A percentile compares a stretch with the other conserved stretches of the same genome.
Evolutionary conservation across 2,113 vertebrate genomes (phyloP).

Genomic region (Paramormyrops kingsleyae): DNA sequence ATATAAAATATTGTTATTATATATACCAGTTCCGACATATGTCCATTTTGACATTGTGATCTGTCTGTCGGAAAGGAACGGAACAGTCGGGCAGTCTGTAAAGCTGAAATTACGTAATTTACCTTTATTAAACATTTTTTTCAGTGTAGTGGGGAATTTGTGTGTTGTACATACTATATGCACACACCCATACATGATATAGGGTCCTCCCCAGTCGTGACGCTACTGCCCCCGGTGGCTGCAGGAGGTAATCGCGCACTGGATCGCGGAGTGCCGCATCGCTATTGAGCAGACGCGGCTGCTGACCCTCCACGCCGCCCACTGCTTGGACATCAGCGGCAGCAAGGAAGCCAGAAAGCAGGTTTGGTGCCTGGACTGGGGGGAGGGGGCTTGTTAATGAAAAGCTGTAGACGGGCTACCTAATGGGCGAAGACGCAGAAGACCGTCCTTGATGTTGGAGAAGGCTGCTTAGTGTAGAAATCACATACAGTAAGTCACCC

Average conservation of each 20-base stretch:
- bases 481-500: neutral
- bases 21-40: neutral
- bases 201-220: neutral
- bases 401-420: neutral
- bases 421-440: neutral
- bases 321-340: constrained; percentile 64
- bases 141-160: neutral
- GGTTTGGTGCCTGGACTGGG: constrained; percentile 49
- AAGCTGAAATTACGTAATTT: neutral
- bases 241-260: constrained; percentile 86
- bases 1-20: neutral
- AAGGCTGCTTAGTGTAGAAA: neutral
- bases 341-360: constrained; percentile 74
- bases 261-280: constrained; percentile 86
- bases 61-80: neutral
- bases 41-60: neutral
- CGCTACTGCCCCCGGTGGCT: constrained; percentile 8
- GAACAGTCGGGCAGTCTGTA: neutral
- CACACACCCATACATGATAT: neutral
- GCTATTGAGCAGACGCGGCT: constrained; percentile 79
- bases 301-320: constrained; percentile 74
- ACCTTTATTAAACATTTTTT: neutral
- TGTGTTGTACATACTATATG: neutral
- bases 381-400: neutral
- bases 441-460: neutral